These are phyloP conservation scores for Gallirallus australis DNA, from an alignment of 2,797 vertebrate genomes.

Conservation along the genomic window DNA sequence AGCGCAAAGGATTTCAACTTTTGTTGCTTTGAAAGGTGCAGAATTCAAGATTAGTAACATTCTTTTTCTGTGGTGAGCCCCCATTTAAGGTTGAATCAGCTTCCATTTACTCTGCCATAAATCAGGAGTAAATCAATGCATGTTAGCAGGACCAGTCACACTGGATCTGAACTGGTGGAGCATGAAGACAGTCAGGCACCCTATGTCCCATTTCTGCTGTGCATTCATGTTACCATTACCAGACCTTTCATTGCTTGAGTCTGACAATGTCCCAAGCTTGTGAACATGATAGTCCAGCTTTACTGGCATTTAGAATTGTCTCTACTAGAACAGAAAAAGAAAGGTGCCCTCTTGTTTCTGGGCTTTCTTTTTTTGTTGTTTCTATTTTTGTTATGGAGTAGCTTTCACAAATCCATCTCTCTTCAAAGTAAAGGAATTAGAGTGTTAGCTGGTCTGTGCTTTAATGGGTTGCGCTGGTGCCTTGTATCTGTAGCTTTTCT, in stretches of 20 bases:
- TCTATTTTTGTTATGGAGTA: slow-evolving; percentile 28
- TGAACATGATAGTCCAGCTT: not conserved
- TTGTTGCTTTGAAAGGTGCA: not conserved
- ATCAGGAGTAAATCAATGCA: not conserved
- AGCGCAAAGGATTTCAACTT: not conserved
- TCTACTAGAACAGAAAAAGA: not conserved
- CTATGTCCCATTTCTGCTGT: not conserved
- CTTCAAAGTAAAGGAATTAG: slow-evolving; percentile 38
- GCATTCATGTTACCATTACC: not conserved
- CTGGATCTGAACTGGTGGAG: not conserved
- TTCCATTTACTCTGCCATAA: not conserved
- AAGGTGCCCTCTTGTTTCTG: not conserved
- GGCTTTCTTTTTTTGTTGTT: not conserved
- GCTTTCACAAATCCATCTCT: not conserved
- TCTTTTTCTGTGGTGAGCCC: not conserved
- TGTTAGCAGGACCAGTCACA: not conserved
- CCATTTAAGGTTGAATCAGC: not conserved
- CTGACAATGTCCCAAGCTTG: not conserved
- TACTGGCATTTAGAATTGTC: not conserved
- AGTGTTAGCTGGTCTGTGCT: slow-evolving; percentile 12
- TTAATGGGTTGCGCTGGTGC: not conserved
- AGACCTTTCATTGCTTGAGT: not conserved
- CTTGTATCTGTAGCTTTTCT: not conserved
- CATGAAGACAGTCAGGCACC: not conserved
- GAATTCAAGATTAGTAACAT: not conserved